Base-by-base conservation (phyloP, 2,113 vertebrate genomes). In the Oostethus manadensis region DNA sequence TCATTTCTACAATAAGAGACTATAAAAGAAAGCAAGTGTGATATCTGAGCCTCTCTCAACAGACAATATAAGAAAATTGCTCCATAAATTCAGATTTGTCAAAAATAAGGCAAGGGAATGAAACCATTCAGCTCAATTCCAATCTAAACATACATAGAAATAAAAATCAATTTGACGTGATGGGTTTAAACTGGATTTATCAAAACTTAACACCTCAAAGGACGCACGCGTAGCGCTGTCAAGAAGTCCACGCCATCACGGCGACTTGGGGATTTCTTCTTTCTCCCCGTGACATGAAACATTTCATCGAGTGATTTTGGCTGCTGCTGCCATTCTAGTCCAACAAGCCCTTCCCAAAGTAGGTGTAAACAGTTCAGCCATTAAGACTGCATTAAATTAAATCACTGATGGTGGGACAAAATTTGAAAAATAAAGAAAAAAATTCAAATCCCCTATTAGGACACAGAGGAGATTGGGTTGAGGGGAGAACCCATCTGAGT, bases 401-500 rank as follows among this genome's bases (percentile, higher is more conserved):
- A 89, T 82, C 63, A 74, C 66, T 62, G 71, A 66, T 38, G 55
- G 57, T 53, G 35, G 50, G 16, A 0, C 10, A 35, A 29, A 35
- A 56, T 21, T 21, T 2, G 17, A 49, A 20, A 59, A 51, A 60
- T 42, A 44, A 65, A 51, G 60, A 44, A 56, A 38, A 62, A 71
- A 71, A 58, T 48, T n/a, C 42, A 63, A 56, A 42, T 78, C 56
- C 60, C 71, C 87, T 82, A 83, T 93, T 97, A 98, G 82, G 96
- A 98, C 87, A 98, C 96, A 59, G 96, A 98, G 65, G 96, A 98
- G 78, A 98, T 98, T 66, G 96, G 96, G 81, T 98, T 98, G 64
- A 96, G 92, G 68, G 96, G 96, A 8, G 95, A 97, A 62, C 95
- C 96, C 94, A 98, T 98, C 81, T 98, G 96, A 79, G 95, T 98